Evolutionary conservation across 92 coral and sea anemone species (phyloP).

Genomic region (Zoanthus solanderi): DNA sequence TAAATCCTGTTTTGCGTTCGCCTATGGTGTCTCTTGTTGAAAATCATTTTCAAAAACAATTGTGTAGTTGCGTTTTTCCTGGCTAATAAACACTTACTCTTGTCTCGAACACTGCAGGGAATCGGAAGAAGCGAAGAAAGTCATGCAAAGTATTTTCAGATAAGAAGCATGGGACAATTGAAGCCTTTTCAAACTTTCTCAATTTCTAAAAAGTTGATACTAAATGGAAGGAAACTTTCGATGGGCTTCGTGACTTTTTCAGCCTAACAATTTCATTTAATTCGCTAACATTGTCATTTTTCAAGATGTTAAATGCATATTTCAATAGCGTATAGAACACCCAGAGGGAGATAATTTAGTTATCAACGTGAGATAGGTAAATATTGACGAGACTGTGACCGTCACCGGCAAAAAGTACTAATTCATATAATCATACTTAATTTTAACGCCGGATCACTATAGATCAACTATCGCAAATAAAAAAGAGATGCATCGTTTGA

Average conservation of each 20-base stretch:
- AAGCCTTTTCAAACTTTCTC: neutral
- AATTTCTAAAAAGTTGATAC: neutral
- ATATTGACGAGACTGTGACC: neutral
- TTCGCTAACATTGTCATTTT: neutral
- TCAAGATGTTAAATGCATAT: neutral
- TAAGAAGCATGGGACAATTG: neutral
- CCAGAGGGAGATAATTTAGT: constrained; percentile 28
- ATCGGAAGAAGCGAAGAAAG: neutral
- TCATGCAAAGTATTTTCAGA: neutral
- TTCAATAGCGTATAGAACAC: neutral
- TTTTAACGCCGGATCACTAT: no score
- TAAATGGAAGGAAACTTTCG: constrained; percentile 3
- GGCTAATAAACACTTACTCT: neutral
- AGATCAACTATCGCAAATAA: no score
- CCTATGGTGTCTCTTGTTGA: neutral
- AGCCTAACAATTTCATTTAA: neutral
- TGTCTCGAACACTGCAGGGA: neutral
- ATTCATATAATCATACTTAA: neutral
- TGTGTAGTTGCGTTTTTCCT: neutral
- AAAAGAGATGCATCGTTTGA: no score
- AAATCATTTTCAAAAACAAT: neutral
- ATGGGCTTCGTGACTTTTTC: neutral
- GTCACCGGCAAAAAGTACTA: neutral
- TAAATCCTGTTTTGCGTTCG: neutral
- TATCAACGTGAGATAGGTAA: neutral